Evolutionary conservation across 2,113 vertebrate species (phyloP), one percentile per base, ranked within the genome.

Genomic region (Chamaea fasciata): DNA sequence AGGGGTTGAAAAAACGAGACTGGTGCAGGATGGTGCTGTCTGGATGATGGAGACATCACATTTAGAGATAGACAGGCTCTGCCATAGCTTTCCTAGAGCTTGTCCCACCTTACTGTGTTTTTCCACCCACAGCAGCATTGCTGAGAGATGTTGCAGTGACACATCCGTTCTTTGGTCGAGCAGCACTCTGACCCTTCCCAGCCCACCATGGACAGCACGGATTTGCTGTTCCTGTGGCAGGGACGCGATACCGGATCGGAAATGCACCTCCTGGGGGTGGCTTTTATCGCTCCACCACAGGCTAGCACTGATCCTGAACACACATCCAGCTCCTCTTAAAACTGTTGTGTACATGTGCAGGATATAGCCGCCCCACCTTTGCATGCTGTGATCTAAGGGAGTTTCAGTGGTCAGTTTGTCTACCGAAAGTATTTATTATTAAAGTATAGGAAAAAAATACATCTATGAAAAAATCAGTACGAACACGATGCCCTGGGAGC

Each of bases 201-300:
- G 8, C 24, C 59, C 5, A 0, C 0, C 1, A 2, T 6, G 50
- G 44, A 33, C 49, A 24, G 67, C 17, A 2, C 0, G 6, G 18
- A 19, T 70, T 59, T 57, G 68, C 46, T 4, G 1, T 44, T 62
- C 30, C 26, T 4, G 2, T 15, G n/a, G 26, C 47, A 41, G 49
- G 42, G 63, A 49, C 24, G 39, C 1, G 1, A 78, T 69, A 74
- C 30, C 0, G 0, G 39, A 14, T 37, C 0, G 10, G 75, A 73
- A 92, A 59, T n/a, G 41, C 44, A 50, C 7, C 26, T 86, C 23
- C 65, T 70, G 53, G 22, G 64, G 30, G 56, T 63, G 67, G 37
- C 21, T 83, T 76, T 79, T 37, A 42, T 7, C n/a, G 41, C 27
- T 73, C 57, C 49, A 27, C 26, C 53, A 23, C 37, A 69, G 81